phyloP scores from a whole-genome alignment of 1,140 invertebrate species.

The Drosophila hydei region DNA sequence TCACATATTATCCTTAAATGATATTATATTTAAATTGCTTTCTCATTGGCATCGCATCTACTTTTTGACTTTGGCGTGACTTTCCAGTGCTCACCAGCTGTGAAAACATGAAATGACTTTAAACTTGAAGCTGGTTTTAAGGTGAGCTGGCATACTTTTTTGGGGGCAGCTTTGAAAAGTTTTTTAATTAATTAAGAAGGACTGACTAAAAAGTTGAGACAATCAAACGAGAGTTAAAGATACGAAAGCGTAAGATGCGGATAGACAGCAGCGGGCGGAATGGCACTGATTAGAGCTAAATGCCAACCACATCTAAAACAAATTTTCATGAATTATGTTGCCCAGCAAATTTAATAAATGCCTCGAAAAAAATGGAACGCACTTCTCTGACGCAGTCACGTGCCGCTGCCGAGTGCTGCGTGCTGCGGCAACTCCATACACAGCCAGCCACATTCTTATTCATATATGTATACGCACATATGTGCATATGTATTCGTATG shows the following conservation, averaged over 20 bases:
- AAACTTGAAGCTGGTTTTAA: constrained; percentile 21
- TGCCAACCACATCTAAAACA: constrained; percentile 61
- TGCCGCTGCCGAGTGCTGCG: constrained; percentile 43
- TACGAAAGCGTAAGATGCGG: constrained; percentile 22
- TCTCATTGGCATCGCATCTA: constrained; percentile 60
- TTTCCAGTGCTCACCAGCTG: constrained; percentile 10
- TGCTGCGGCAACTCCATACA: constrained; percentile 48
- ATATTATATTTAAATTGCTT: constrained; percentile 1
- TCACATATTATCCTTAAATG: too few relatives aligned
- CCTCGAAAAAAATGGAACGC: constrained; percentile 15
- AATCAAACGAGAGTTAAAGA: constrained; percentile 75
- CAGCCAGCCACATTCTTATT: constrained; percentile 37
- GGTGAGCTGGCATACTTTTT: constrained; percentile 61
- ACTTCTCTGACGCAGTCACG: constrained; percentile 69
- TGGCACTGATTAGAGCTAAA: background rate
- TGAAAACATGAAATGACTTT: constrained; percentile 50
- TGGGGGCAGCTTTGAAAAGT: constrained; percentile 53
- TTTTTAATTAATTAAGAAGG: constrained; percentile 79
- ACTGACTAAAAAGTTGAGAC: constrained; percentile 62
- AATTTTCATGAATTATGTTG: constrained; percentile 56
- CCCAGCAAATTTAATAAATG: constrained; percentile 65
- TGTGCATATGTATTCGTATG: background rate
- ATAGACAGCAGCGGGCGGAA: background rate
- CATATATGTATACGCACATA: constrained; percentile 20
- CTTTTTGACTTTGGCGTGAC: constrained; percentile 59